Conservation (phyloP, 37 sponge, comb jelly and placozoan species). For the Hexactinellida sp. region DNA sequence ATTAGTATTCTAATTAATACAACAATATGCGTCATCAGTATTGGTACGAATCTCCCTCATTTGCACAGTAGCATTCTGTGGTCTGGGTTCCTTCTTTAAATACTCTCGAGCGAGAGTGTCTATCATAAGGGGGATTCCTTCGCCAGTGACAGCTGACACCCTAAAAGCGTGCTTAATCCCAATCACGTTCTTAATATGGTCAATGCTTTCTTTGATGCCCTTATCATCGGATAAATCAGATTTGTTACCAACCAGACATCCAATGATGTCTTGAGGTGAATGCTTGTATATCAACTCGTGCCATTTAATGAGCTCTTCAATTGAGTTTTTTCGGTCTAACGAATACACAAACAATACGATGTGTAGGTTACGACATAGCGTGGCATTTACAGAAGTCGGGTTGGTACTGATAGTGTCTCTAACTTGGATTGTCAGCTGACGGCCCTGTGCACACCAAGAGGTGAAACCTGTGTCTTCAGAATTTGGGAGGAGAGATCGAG, state of each 20-base stretch:
- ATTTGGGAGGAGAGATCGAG: not conserved
- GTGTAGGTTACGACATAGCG: not conserved
- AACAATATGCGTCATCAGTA: constrained; percentile 6
- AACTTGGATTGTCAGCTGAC: not conserved
- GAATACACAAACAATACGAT: constrained; percentile 12
- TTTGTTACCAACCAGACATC: not conserved
- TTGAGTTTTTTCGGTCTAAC: not conserved
- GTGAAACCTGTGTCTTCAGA: not conserved
- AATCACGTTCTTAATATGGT: not conserved
- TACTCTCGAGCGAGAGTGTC: not conserved
- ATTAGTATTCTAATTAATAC: constrained; percentile 11
- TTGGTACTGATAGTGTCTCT: not conserved
- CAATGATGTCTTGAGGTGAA: not conserved
- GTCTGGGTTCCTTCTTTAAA: not conserved
- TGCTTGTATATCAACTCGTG: not conserved
- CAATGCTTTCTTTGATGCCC: not conserved
- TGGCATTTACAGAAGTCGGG: not conserved
- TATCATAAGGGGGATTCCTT: not conserved
- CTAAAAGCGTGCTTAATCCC: not conserved
- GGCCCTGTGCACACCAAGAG: not conserved
- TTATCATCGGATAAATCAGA: not conserved
- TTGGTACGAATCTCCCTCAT: not conserved
- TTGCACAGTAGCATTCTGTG: not conserved
- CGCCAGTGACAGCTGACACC: not conserved
- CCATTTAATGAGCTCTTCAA: not conserved